Evolutionary conservation across 2,113 vertebrate genomes (phyloP), one percentile per base, ranked within the genome.

Genomic region (Numida meleagris): DNA sequence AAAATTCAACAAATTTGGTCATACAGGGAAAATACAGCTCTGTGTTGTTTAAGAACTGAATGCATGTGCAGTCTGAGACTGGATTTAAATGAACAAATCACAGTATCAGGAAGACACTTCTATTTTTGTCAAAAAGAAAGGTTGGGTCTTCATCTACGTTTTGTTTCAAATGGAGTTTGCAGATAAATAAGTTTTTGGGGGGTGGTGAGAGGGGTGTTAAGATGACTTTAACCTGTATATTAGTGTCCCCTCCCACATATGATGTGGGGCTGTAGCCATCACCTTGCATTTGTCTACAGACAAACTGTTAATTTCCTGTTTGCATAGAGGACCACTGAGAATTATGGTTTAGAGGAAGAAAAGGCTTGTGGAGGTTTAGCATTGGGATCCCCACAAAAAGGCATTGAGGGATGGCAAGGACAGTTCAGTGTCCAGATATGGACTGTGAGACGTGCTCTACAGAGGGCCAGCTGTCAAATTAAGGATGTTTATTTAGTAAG

Each of bases 41-140:
- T 36, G 9, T 65, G 25, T 46, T 36, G 6, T 29, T 65, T 45
- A 65, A 71, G 46, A 43, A 46, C 14, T 0, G 0, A 65, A 51
- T 14, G 29, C 12, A 12, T 4, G 0, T 57, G 16, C 25, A 51
- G 48, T 5, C 34, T 59, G 67, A 59, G 51, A 25, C 34, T 45
- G 23, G 20, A 18, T 27, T 81, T 88, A 88, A 83, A 63, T 20
- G 48, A 88, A 17, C 36, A 74, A 79, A 27, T 61, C 4, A 12
- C 57, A 40, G 20, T 33, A 24, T 36, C 59, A 53, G 53, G 31
- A 27, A 81, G 48, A 23, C 3, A 1, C n/a, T 68, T 92, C 75
- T 87, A 17, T 65, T 76, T 46, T 73, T 23, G 55, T 58, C 3
- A 20, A 6, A 92, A 87, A 72, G 51, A 50, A 73, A 75, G 7